A percentile compares a stretch with the other conserved stretches of the same genome.
These are phyloP conservation scores for Crotophaga sulcirostris DNA, from an alignment of 2,113 vertebrate species.

Conservation along the genomic window DNA sequence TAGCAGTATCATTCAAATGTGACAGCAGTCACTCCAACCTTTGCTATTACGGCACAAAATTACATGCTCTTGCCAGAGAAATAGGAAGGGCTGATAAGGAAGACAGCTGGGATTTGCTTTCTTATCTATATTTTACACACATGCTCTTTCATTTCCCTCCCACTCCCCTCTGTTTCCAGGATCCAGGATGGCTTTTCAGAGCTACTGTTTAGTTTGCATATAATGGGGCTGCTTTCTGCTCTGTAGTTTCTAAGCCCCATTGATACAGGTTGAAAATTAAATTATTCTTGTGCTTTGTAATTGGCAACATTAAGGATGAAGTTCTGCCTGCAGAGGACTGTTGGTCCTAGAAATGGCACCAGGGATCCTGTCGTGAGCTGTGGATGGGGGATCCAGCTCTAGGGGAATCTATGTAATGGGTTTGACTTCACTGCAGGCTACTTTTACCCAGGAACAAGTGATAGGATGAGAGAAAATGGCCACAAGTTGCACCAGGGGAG, in stretches of 20 bases:
- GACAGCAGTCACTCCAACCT: slow-evolving; percentile 71
- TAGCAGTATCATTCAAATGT: slow-evolving; percentile 65
- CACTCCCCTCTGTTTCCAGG: slow-evolving; percentile 11
- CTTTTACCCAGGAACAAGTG: too few relatives aligned
- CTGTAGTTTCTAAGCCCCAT: background rate
- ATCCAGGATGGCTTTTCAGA: background rate
- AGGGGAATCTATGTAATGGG: background rate
- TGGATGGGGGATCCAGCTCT: background rate
- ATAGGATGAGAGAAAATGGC: too few relatives aligned
- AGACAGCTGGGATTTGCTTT: slow-evolving; percentile 69
- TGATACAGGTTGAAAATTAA: background rate
- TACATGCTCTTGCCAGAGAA: slow-evolving; percentile 64
- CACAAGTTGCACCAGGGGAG: too few relatives aligned
- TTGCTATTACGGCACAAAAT: slow-evolving; percentile 68
- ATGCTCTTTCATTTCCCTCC: slow-evolving; percentile 37
- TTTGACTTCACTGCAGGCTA: background rate
- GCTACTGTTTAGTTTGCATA: background rate
- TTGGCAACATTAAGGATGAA: background rate
- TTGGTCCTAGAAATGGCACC: background rate
- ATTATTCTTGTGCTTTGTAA: background rate
- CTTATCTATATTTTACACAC: slow-evolving; percentile 74
- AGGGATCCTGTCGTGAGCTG: background rate
- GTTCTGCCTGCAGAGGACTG: background rate
- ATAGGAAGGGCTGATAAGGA: slow-evolving; percentile 69
- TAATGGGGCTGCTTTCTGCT: background rate